Conservation (phyloP, 2,797 vertebrate genomes). For the Chaenodraco wilsoni region DNA sequence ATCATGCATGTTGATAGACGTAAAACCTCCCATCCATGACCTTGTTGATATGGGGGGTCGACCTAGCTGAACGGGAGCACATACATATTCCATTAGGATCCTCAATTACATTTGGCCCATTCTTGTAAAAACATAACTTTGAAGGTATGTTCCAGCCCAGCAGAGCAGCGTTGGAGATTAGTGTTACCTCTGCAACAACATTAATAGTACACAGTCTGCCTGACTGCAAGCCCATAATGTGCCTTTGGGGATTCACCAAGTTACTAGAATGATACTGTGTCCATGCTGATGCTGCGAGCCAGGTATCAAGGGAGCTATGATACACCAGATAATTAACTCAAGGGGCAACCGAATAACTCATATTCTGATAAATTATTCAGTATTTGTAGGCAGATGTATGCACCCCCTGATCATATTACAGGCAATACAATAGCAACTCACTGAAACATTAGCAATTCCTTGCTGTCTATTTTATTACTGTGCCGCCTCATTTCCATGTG, state of each 20-base stretch:
- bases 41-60: conserved; percentile 41
- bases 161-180: conserved; percentile 20
- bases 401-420: conserved; percentile 59
- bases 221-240: conserved; percentile 33
- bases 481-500: conserved; percentile 37
- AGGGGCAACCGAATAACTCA: conserved; percentile 77
- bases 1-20: neutral
- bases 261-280: conserved; percentile 68
- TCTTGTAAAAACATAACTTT: conserved; percentile 55
- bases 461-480: conserved; percentile 42
- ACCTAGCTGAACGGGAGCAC: conserved; percentile 48
- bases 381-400: conserved; percentile 65
- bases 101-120: conserved; percentile 59
- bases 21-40: conserved; percentile 16
- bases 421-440: conserved; percentile 49
- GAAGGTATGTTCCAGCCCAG: conserved; percentile 46
- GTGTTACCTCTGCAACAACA: conserved; percentile 18
- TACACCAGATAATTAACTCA: conserved; percentile 81
- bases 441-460: conserved; percentile 58
- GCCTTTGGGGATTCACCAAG: conserved; percentile 67
- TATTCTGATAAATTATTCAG: conserved; percentile 83
- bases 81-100: conserved; percentile 76
- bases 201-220: conserved; percentile 45
- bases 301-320: conserved; percentile 77
- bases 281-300: conserved; percentile 62